Evolutionary conservation across 2,797 vertebrate species (phyloP).

Genomic region (Tachyglossus aculeatus): DNA sequence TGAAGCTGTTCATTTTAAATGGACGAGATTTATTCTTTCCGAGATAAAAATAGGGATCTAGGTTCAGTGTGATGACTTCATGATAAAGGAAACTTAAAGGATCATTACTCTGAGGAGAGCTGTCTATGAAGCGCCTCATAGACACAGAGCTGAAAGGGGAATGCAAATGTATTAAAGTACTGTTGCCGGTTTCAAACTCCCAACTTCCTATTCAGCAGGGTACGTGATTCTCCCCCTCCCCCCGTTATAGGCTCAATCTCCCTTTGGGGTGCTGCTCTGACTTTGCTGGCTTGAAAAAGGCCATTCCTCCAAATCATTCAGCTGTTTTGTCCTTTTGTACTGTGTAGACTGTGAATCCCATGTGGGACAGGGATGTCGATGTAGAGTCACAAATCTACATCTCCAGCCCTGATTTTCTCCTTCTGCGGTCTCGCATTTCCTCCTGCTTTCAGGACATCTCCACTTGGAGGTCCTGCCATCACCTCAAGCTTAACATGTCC

Average conservation of each 20-base stretch:
- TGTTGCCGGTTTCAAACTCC: neutral
- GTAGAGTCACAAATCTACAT: too few relatives aligned
- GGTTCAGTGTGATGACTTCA: conserved; percentile 34
- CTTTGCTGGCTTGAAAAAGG: neutral
- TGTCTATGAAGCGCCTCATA: conserved; percentile 3
- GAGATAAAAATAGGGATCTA: conserved; percentile 27
- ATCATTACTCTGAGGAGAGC: conserved; percentile 15
- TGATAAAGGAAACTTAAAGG: conserved; percentile 27
- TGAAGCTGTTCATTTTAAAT: conserved; percentile 48
- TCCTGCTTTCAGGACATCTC: too few relatives aligned
- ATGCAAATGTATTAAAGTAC: neutral
- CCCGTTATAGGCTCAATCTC: neutral
- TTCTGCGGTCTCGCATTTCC: too few relatives aligned
- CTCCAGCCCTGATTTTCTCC: too few relatives aligned
- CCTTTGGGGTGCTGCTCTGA: conserved; percentile 10
- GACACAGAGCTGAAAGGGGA: conserved; percentile 10
- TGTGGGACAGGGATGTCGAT: too few relatives aligned
- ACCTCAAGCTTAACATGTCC: too few relatives aligned
- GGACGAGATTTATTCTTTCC: conserved; percentile 11
- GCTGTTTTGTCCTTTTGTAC: too few relatives aligned
- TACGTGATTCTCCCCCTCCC: conserved; percentile 2
- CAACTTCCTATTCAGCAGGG: neutral
- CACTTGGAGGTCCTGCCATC: too few relatives aligned
- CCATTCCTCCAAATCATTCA: too few relatives aligned
- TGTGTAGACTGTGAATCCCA: too few relatives aligned